A percentile compares a stretch with the other conserved stretches of the same genome.
Conservation (phyloP, 2,888 invertebrate species). For the Drosophila longiperda region DNA sequence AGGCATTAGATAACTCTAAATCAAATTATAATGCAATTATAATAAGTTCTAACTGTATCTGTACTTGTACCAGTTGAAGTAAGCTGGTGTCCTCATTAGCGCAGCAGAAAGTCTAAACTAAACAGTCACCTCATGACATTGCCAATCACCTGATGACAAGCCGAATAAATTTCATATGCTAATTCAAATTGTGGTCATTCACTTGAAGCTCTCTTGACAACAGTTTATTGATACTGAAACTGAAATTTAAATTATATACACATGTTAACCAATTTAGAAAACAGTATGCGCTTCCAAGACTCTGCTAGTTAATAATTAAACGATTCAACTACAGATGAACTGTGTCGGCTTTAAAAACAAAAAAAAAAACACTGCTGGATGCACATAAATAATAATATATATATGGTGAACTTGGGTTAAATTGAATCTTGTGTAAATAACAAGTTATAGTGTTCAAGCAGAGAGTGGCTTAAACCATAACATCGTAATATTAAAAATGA, state of each 20-base stretch:
- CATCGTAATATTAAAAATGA: not conserved
- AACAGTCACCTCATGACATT: conserved; percentile 51
- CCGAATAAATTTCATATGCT: conserved; percentile 67
- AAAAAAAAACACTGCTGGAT: too few relatives aligned
- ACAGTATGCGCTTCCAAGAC: not conserved
- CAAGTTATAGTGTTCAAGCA: not conserved
- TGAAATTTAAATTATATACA: conserved; percentile 7
- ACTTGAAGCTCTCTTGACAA: conserved; percentile 59
- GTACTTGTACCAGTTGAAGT: not conserved
- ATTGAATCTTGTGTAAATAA: not conserved
- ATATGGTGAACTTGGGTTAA: not conserved
- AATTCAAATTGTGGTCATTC: conserved; percentile 59
- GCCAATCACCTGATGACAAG: conserved; percentile 12
- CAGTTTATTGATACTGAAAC: conserved; percentile 23
- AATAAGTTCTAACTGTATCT: conserved; percentile 21
- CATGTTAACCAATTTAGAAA: not conserved
- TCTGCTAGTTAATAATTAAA: not conserved
- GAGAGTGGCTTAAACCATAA: not conserved
- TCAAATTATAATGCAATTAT: not conserved
- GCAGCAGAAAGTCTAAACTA: conserved; percentile 9
- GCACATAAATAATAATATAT: too few relatives aligned
- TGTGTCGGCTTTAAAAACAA: not conserved
- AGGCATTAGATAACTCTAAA: not conserved
- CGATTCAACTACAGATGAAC: not conserved
- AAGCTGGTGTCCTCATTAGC: conserved; percentile 18